These are phyloP conservation scores for Synergus gifuensis DNA, from an alignment of 2,888 invertebrate species.

Conservation along the genomic window DNA sequence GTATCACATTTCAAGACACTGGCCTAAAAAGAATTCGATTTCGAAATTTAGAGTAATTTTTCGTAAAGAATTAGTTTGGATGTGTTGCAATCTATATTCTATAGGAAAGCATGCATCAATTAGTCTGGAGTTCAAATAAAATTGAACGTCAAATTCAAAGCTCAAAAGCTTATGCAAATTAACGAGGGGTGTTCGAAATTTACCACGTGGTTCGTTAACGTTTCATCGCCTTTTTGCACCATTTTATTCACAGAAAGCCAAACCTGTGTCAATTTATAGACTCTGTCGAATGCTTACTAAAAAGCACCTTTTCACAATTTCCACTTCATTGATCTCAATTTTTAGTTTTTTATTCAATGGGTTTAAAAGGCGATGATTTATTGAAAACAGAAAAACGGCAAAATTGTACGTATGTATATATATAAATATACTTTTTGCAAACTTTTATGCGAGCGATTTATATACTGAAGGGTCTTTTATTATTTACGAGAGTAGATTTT, in stretches of 20 bases:
- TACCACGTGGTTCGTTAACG: not conserved
- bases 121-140: not conserved
- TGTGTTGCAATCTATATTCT: too few species aligned
- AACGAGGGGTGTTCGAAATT: not conserved
- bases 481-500: too few species aligned
- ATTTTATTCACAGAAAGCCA: not conserved
- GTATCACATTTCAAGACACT: not conserved
- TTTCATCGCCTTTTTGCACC: not conserved
- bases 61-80: too few species aligned
- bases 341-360: too few species aligned
- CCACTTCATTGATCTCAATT: not conserved
- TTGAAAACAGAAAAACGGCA: too few species aligned
- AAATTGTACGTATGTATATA: too few species aligned
- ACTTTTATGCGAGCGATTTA: too few species aligned
- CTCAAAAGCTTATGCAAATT: conserved; percentile 9
- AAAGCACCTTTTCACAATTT: not conserved
- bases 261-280: not conserved
- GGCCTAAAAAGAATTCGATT: not conserved
- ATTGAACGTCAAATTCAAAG: conserved; percentile 1
- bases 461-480: too few species aligned
- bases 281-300: not conserved
- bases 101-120: conserved; percentile 3
- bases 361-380: too few species aligned
- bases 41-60: too few species aligned
- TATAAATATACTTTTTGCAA: too few species aligned